These are phyloP conservation scores for Spea multiplicata DNA, from an alignment of 2,113 vertebrate genomes.

Conservation along the genomic window DNA sequence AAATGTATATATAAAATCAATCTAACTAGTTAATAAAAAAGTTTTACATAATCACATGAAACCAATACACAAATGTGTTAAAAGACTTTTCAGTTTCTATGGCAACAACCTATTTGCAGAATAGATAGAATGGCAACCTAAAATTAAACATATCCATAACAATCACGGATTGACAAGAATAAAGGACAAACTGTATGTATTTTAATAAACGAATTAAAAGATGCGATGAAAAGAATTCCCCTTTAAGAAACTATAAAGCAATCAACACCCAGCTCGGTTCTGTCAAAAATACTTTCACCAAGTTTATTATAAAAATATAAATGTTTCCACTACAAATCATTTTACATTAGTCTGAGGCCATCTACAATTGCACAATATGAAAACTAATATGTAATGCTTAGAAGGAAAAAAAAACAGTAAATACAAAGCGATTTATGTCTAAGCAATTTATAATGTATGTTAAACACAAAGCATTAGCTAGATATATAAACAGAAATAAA, in stretches of 20 bases:
- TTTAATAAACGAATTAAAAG: no score
- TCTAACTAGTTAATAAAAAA: no score
- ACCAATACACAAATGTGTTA: no score
- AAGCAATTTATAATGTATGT: constrained; percentile 80
- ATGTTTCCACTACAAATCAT: constrained; percentile 99
- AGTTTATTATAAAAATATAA: constrained; percentile 99
- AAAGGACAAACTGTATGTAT: no score
- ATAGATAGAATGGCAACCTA: no score
- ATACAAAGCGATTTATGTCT: constrained; percentile 78
- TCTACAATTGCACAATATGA: constrained; percentile 88
- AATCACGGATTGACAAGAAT: no score
- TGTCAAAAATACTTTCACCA: constrained; percentile 99
- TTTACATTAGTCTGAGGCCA: constrained; percentile 99
- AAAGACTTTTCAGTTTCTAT: no score
- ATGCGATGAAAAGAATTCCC: no score
- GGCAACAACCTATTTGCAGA: no score
- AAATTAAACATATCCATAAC: no score
- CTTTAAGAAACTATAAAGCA: constrained; percentile 58
- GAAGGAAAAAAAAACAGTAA: constrained; percentile 53
- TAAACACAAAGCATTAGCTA: constrained; percentile 70
- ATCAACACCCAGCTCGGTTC: constrained; percentile 75
- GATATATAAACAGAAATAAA: constrained; percentile 92
- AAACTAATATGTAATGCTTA: constrained; percentile 71
- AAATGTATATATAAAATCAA: no score
- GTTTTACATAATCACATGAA: no score